Evolutionary conservation across 2,888 invertebrate genomes (phyloP).

Genomic region (Lymantria dispar): DNA sequence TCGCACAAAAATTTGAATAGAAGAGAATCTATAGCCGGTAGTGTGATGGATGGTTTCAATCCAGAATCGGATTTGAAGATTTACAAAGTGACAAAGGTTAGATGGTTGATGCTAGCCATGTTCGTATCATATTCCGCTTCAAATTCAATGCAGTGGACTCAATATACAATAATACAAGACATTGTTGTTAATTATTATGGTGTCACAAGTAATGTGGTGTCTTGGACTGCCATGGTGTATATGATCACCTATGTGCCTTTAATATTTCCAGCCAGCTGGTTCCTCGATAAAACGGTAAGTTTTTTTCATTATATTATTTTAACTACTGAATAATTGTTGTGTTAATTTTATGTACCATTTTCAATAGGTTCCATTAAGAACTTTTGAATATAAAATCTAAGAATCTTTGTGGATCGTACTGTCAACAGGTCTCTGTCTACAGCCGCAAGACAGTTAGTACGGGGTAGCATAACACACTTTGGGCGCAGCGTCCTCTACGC

Average conservation of each 20-base stretch:
- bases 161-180: slow-evolving; percentile 95
- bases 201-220: slow-evolving; percentile 87
- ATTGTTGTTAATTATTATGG: slow-evolving; percentile 89
- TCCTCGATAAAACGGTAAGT: slow-evolving; percentile 95
- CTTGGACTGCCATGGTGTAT: slow-evolving; percentile 99
- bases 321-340: too few species aligned
- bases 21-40: slow-evolving; percentile 43
- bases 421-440: too few species aligned
- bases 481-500: too few species aligned
- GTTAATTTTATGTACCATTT: too few species aligned
- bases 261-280: slow-evolving; percentile 97
- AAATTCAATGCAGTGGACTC: slow-evolving; percentile 98
- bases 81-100: slow-evolving; percentile 84
- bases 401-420: too few species aligned
- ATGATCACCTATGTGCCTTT: slow-evolving; percentile 98
- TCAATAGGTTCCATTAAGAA: too few species aligned
- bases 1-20: slow-evolving; percentile 1
- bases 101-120: slow-evolving; percentile 92
- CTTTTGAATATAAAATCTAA: too few species aligned
- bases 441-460: too few species aligned
- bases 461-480: too few species aligned
- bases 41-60: slow-evolving; percentile 51
- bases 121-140: slow-evolving; percentile 94
- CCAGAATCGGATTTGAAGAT: slow-evolving; percentile 23
- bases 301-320: background rate